phyloP scores from a whole-genome alignment of 2,113 vertebrate species.

The Rhynchomys soricoides region DNA sequence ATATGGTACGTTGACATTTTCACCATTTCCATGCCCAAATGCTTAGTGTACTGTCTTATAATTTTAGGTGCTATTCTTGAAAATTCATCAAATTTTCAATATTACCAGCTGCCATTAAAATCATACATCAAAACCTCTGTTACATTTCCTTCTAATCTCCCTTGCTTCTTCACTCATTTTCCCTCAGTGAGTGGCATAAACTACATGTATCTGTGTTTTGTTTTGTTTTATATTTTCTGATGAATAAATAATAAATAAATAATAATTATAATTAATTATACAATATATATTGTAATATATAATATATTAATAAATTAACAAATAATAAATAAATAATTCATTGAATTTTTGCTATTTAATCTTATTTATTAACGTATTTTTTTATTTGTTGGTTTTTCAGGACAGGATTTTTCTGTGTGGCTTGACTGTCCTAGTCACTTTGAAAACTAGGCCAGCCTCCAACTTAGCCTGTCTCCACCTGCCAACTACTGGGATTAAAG shows the following conservation, averaged over 20 bases:
- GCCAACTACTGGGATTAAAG: not conserved
- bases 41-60: not conserved
- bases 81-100: not conserved
- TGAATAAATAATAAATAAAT: no score
- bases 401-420: not conserved
- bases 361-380: not conserved
- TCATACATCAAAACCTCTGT: not conserved
- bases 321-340: no score
- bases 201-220: not conserved
- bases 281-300: no score
- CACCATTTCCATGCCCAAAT: not conserved
- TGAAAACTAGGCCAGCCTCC: not conserved
- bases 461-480: not conserved
- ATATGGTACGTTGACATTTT: not conserved
- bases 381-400: not conserved
- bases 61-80: not conserved
- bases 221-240: slow-evolving; percentile 17
- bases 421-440: not conserved
- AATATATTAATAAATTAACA: no score
- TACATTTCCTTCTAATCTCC: not conserved
- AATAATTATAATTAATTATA: no score
- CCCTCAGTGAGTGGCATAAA: not conserved
- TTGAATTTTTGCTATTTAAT: not conserved
- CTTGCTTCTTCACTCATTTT: not conserved
- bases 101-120: not conserved